Base-by-base conservation (phyloP, 2,888 invertebrate species). In the Leptinotarsa tumamoca region DNA sequence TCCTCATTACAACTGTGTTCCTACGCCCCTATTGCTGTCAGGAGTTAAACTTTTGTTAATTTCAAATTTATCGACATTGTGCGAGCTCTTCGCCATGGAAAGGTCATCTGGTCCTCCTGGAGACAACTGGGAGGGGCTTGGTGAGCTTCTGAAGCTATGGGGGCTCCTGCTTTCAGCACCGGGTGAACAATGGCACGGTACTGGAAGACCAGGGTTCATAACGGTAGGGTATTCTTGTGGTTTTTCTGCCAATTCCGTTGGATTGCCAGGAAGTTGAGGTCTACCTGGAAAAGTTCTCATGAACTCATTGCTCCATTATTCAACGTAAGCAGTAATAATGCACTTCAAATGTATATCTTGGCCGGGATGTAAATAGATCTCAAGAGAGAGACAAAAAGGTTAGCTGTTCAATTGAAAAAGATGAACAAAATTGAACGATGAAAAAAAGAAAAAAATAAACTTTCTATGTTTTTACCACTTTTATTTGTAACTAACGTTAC, bases 81-180 rank as follows among this genome's bases (percentile, higher is more conserved):
- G 67, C 4, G 72, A 49, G 54, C 71, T 80, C 71, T 86, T 85
- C 1, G 84, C 74, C 63, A 87, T 78, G 1, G 88, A 87, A 10
- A 88, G 81, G 78, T 88, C 88, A 72, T 88, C 86, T 1, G 88
- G 88, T 17, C 86, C 85, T 17, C 86, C 87, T 13, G 88, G 88
- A 13, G 88, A 87, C 14, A 87, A 78, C 61, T 87, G 84, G 50
- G 85, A 80, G 0, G 87, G 86, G 63, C 86, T 86, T 79, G 81
- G 84, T 52, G 83, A 86, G 79, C 83, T 84, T 52, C 81, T 79
- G 27, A 77, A 78, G 72, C 82, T 85, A 7, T 80, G 76, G 1
- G 86, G 85, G 78, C 86, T 86, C 56, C 83, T 79, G 67, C 82
- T 85, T 66, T 83, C 85, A 4, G 83, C 81, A 23, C 82, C 83